Conservation (phyloP, 2,113 vertebrate genomes). For the Onychostruthus taczanowskii region DNA sequence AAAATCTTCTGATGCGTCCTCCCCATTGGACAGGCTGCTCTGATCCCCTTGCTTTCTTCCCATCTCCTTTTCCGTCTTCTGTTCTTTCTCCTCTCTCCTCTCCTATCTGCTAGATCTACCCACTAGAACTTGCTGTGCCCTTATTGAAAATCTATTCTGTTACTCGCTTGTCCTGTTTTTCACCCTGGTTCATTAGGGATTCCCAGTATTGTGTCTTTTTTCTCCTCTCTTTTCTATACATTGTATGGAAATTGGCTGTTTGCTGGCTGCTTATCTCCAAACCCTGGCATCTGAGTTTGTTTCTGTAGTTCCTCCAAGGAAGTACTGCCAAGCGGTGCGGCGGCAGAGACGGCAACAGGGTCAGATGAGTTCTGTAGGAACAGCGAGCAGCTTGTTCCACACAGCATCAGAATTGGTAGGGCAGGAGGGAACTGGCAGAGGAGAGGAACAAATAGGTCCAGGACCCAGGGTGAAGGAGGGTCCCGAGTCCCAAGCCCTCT, state of each 20-base stretch:
- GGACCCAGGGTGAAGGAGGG: neutral
- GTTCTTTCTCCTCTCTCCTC: conserved; percentile 4
- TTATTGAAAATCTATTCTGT: conserved; percentile 45
- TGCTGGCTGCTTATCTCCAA: conserved; percentile 43
- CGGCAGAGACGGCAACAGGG: neutral
- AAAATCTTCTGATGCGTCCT: neutral
- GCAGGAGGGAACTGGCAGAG: neutral
- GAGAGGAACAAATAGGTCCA: neutral
- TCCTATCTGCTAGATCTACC: neutral
- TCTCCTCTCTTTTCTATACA: neutral
- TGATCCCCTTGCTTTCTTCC: neutral
- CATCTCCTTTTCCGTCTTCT: neutral
- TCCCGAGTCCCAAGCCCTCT: neutral
- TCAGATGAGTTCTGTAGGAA: conserved; percentile 1
- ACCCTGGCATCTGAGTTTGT: conserved; percentile 50
- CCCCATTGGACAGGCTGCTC: neutral
- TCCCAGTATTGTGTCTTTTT: neutral
- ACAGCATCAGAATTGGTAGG: neutral
- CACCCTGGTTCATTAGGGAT: conserved; percentile 29
- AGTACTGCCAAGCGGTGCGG: conserved; percentile 23
- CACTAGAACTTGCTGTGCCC: conserved; percentile 15
- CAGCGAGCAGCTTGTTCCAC: neutral
- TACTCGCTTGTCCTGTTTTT: conserved; percentile 29
- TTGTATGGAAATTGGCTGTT: conserved; percentile 32
- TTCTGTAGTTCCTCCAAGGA: conserved; percentile 50